Conservation (phyloP, 2,113 vertebrate genomes). For the Mustela lutreola region DNA sequence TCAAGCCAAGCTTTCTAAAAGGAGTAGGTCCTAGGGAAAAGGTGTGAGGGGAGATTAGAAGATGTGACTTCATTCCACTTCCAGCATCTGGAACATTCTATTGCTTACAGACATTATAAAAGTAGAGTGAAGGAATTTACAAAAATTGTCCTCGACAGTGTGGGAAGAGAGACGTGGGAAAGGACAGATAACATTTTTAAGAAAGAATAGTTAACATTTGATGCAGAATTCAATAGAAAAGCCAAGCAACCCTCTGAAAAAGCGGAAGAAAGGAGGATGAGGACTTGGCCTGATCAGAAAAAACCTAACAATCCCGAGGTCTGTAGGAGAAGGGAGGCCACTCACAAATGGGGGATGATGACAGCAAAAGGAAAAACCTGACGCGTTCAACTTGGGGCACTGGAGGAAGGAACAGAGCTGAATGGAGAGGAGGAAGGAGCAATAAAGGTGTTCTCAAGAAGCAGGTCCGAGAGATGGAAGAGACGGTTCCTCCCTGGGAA, state of each 20-base stretch:
- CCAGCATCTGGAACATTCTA: constrained; percentile 16
- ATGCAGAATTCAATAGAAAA: neutral
- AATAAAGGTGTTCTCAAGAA: neutral
- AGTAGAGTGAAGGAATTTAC: neutral
- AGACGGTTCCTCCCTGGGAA: neutral
- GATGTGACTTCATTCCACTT: constrained; percentile 11
- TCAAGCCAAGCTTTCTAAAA: neutral
- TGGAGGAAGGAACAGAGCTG: neutral
- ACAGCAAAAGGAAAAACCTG: neutral
- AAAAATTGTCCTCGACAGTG: neutral
- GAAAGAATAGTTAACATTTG: constrained; percentile 28
- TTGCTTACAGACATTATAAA: neutral
- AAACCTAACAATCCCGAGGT: neutral
- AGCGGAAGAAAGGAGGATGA: neutral
- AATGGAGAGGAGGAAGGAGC: neutral
- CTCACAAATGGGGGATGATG: no score
- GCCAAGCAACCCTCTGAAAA: neutral
- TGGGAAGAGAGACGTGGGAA: neutral
- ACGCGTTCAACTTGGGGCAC: neutral
- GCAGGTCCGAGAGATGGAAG: neutral
- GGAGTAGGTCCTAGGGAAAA: neutral
- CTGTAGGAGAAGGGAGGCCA: neutral
- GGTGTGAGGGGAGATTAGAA: constrained; percentile 28
- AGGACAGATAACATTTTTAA: neutral
- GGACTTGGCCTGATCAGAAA: neutral